These are phyloP conservation scores for Episyrphus balteatus DNA, from an alignment of 1,140 invertebrate genomes.

Conservation along the genomic window DNA sequence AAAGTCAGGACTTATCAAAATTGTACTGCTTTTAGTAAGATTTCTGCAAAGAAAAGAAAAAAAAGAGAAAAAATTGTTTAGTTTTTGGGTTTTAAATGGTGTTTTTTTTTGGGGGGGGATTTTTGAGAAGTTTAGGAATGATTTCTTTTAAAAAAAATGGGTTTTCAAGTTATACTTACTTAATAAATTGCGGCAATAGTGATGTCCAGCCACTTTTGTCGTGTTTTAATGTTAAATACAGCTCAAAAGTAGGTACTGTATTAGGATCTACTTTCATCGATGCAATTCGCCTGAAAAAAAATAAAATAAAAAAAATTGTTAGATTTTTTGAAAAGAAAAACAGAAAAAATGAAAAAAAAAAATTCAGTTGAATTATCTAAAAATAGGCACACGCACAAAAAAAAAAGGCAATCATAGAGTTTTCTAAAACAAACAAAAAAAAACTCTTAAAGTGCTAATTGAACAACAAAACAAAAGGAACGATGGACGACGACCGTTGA, in stretches of 20 bases:
- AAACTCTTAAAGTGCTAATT: neutral
- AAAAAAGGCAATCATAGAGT: neutral
- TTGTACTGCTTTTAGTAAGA: conserved; percentile 65
- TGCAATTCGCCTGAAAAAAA: conserved; percentile 36
- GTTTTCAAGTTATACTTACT: conserved; percentile 47
- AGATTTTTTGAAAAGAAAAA: neutral
- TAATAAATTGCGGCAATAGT: conserved; percentile 70
- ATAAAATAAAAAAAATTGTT: neutral
- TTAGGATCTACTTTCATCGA: conserved; percentile 69
- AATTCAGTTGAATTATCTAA: neutral
- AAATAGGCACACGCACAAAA: neutral
- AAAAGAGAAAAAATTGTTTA: neutral
- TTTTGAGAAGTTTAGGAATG: neutral
- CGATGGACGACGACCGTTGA: too few relatives aligned
- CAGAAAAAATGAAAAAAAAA: neutral
- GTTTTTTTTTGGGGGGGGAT: too few relatives aligned
- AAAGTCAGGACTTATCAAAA: conserved; percentile 74
- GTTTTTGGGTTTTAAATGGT: neutral
- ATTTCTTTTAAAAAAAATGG: neutral
- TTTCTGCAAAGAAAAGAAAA: conserved; percentile 48
- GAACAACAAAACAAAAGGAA: too few relatives aligned
- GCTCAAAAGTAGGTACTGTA: conserved; percentile 75
- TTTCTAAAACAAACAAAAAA: neutral
- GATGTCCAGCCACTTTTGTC: conserved; percentile 70
- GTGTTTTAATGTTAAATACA: conserved; percentile 72